Evolutionary conservation across 2,888 invertebrate species (phyloP).

Genomic region (Andrena hattorfiana): DNA sequence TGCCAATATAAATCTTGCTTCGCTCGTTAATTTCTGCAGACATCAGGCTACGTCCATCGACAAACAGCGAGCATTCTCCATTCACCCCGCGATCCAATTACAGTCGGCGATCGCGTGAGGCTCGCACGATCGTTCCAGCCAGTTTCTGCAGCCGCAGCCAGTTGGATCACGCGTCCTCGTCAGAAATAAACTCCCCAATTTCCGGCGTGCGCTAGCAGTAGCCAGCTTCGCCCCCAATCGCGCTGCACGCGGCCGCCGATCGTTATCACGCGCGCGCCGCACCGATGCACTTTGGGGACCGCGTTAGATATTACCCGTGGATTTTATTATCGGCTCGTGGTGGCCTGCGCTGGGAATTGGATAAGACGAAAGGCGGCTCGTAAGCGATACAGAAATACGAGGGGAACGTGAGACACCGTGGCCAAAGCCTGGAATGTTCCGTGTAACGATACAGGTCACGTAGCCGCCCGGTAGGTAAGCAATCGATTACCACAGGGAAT

Average conservation of each 20-base stretch:
- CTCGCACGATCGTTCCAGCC: too few species aligned
- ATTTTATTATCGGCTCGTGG: slow-evolving; percentile 56
- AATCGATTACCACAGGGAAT: slow-evolving; percentile 61
- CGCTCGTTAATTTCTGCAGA: background rate
- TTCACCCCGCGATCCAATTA: slow-evolving; percentile 7
- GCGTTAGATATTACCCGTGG: slow-evolving; percentile 54
- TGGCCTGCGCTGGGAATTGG: slow-evolving; percentile 53
- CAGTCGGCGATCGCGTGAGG: background rate
- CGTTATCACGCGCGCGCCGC: slow-evolving; percentile 9
- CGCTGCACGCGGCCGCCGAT: background rate
- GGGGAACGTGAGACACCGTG: slow-evolving; percentile 58
- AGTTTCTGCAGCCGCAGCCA: background rate
- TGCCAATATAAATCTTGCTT: background rate
- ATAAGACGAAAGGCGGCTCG: slow-evolving; percentile 65
- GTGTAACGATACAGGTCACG: slow-evolving; percentile 47
- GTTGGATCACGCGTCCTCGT: background rate
- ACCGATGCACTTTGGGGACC: slow-evolving; percentile 1
- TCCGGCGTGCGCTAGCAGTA: background rate
- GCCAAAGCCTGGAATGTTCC: slow-evolving; percentile 25
- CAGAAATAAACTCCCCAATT: slow-evolving; percentile 23
- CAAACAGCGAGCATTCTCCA: background rate
- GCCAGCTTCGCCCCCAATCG: background rate
- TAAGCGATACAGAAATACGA: slow-evolving; percentile 66
- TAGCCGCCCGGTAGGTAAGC: slow-evolving; percentile 45
- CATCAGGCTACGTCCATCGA: background rate